Percentiles rank a stretch among this genome's conserved stretches.
These are phyloP conservation scores for Bergia sp. DNA, from an alignment of 92 coral and sea anemone genomes.

Conservation along the genomic window DNA sequence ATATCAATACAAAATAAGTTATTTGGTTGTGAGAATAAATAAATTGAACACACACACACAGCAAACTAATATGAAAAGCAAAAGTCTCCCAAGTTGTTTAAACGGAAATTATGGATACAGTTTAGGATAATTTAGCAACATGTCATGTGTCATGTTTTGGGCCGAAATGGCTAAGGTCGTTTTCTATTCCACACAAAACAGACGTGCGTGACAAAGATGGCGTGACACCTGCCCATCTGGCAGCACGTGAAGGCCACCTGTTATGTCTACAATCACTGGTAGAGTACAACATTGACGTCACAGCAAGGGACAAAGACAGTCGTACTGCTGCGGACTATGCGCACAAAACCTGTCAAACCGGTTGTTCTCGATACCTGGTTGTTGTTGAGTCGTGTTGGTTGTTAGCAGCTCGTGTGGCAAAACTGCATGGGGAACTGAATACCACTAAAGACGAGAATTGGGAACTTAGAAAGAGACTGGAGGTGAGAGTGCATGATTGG, in stretches of 20 bases:
- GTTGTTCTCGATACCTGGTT: slow-evolving; percentile 88
- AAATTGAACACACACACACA: too few species aligned
- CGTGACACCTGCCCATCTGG: slow-evolving; percentile 85
- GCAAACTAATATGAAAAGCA: too few species aligned
- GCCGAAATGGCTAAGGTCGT: too few species aligned
- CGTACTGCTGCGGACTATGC: slow-evolving; percentile 86
- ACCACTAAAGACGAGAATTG: slow-evolving; percentile 74
- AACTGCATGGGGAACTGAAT: slow-evolving; percentile 65
- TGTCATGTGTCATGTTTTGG: too few species aligned
- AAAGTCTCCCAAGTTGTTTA: too few species aligned
- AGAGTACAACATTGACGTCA: slow-evolving; percentile 87
- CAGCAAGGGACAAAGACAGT: slow-evolving; percentile 82
- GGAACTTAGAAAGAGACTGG: slow-evolving; percentile 74
- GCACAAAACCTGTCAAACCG: slow-evolving; percentile 81
- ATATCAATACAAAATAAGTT: too few species aligned
- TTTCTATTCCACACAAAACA: neutral
- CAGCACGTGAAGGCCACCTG: slow-evolving; percentile 93
- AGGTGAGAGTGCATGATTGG: slow-evolving; percentile 52
- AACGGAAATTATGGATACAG: too few species aligned
- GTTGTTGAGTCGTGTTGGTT: slow-evolving; percentile 92
- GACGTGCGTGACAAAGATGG: slow-evolving; percentile 75
- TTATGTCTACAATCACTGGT: slow-evolving; percentile 88
- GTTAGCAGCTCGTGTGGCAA: slow-evolving; percentile 80
- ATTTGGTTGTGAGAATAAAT: too few species aligned
- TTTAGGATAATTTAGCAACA: too few species aligned